Conservation (phyloP, 2,888 invertebrate genomes). For the Drosophila pseudotakahashii region DNA sequence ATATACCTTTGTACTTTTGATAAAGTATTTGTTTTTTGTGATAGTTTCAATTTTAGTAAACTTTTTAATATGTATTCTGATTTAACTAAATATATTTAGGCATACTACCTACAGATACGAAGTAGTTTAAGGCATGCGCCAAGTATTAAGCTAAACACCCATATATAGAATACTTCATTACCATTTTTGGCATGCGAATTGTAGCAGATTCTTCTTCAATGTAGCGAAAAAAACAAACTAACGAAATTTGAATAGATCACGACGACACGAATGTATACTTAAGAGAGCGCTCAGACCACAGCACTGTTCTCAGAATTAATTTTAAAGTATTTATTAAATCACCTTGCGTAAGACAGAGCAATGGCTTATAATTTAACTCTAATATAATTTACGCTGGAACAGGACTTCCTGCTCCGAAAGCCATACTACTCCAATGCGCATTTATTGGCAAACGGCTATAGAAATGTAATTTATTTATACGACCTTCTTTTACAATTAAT, state of each 20-base stretch:
- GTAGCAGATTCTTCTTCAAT: constrained; percentile 45
- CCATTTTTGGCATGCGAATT: constrained; percentile 63
- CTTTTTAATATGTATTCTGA: constrained; percentile 52
- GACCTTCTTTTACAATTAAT: constrained; percentile 25
- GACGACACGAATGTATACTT: constrained; percentile 44
- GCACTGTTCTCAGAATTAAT: constrained; percentile 39
- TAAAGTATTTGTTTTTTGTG: constrained; percentile 77
- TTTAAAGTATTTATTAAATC: constrained; percentile 41
- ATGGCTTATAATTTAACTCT: constrained; percentile 20
- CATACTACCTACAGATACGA: constrained; percentile 22
- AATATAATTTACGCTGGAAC: constrained; percentile 19
- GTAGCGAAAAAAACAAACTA: constrained; percentile 28
- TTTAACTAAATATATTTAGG: constrained; percentile 50
- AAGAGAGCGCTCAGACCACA: constrained; percentile 30
- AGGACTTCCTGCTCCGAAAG: constrained; percentile 7
- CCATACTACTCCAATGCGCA: constrained; percentile 30
- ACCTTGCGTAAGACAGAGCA: neutral
- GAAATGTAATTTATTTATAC: constrained; percentile 42
- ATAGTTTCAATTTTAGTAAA: constrained; percentile 78
- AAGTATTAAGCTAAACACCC: constrained; percentile 63
- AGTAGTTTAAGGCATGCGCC: constrained; percentile 68
- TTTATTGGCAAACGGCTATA: constrained; percentile 43
- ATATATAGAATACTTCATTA: constrained; percentile 38
- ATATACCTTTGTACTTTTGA: constrained; percentile 56
- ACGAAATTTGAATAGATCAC: constrained; percentile 36